A percentile compares a stretch with the other conserved stretches of the same genome.
Conservation (phyloP, 2,888 invertebrate genomes). For the Lasioglossum calceatum region DNA sequence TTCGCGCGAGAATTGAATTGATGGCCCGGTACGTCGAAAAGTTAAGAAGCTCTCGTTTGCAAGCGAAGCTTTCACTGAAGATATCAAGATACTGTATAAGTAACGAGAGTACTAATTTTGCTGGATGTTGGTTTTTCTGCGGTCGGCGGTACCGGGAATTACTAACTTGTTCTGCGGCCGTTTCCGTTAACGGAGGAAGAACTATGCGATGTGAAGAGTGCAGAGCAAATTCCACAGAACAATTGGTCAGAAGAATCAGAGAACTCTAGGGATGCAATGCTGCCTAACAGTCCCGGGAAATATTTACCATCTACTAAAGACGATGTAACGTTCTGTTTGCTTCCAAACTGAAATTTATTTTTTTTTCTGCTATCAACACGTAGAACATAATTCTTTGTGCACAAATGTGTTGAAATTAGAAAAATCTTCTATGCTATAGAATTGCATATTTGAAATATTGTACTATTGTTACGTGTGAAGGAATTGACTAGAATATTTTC, state of each 20-base stretch:
- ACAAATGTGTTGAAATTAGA: neutral
- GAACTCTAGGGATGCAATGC: neutral
- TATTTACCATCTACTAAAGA: conserved; percentile 1
- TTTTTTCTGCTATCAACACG: too few species aligned
- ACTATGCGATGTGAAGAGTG: conserved; percentile 7
- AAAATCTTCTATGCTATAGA: neutral
- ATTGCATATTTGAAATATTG: neutral
- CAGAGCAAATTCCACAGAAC: conserved; percentile 8
- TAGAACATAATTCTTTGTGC: neutral
- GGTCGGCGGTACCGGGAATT: conserved; percentile 16
- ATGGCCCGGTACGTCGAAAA: neutral
- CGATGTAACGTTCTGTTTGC: neutral
- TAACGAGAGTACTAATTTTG: conserved; percentile 34
- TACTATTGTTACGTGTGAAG: neutral
- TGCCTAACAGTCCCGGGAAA: neutral
- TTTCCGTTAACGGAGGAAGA: conserved; percentile 30
- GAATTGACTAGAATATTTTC: neutral
- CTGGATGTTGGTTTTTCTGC: conserved; percentile 25
- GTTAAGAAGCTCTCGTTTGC: neutral
- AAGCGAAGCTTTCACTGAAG: neutral
- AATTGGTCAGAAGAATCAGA: conserved; percentile 15
- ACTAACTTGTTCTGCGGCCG: conserved; percentile 25
- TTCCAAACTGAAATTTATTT: neutral
- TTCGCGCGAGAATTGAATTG: neutral
- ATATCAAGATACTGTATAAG: neutral